Evolutionary conservation across 1,140 invertebrate genomes (phyloP).

Genomic region (Brachystomella parvula): DNA sequence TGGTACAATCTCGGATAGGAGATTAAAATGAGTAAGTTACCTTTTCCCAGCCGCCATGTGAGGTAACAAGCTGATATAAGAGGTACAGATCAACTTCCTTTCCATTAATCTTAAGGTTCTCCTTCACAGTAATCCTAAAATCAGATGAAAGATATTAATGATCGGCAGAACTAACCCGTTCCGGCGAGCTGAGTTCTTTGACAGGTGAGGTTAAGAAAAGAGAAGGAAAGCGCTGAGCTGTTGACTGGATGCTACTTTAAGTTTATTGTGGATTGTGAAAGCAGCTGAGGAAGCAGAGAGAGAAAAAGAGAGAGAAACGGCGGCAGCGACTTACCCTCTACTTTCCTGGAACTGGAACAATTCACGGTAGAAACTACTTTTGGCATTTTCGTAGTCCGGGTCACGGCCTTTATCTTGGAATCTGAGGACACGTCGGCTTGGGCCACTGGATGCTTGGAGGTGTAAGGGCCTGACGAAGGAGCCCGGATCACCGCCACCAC

Average conservation of each 20-base stretch:
- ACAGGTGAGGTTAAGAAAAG: neutral
- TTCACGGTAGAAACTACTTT: neutral
- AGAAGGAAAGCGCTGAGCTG: neutral
- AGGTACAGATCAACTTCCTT: constrained; percentile 82
- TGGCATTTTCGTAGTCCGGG: neutral
- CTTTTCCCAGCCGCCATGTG: constrained; percentile 84
- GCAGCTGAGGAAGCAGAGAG: no score
- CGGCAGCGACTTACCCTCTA: neutral
- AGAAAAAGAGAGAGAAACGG: no score
- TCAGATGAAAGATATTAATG: neutral
- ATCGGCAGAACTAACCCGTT: neutral
- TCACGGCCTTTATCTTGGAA: neutral
- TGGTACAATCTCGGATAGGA: neutral
- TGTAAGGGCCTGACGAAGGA: neutral
- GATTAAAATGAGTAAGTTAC: constrained; percentile 49
- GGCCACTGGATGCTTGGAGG: neutral
- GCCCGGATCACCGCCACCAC: neutral
- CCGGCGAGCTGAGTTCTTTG: neutral
- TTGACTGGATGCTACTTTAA: neutral
- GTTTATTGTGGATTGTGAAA: neutral
- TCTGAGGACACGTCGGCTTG: neutral
- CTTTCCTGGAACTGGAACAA: neutral
- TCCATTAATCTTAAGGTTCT: constrained; percentile 61
- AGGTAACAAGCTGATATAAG: constrained; percentile 81
- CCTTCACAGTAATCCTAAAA: neutral